These are phyloP conservation scores for Penaeus vannamei DNA, from an alignment of 1,140 invertebrate species.

Conservation along the genomic window DNA sequence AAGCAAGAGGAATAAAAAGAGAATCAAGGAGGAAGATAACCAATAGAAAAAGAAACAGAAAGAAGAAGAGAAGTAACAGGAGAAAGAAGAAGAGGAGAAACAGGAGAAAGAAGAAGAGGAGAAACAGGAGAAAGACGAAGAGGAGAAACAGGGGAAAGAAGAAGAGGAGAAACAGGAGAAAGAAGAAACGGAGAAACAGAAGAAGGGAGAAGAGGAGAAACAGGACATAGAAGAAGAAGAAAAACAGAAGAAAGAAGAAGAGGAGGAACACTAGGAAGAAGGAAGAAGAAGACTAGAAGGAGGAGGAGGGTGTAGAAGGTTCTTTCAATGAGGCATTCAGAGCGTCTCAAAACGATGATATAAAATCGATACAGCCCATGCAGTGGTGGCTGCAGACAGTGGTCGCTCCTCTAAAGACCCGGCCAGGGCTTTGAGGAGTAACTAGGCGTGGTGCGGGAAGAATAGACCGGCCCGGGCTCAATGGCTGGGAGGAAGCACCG, in stretches of 20 bases:
- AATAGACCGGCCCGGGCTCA: background rate
- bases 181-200: background rate
- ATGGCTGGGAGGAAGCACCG: constrained; percentile 29
- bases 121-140: background rate
- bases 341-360: constrained; percentile 33
- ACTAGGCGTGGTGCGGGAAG: constrained; percentile 32
- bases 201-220: too few relatives aligned
- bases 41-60: too few relatives aligned
- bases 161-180: background rate
- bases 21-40: too few relatives aligned
- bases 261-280: constrained; percentile 16
- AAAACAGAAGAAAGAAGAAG: background rate
- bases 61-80: too few relatives aligned
- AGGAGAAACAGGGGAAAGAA: background rate
- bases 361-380: constrained; percentile 33
- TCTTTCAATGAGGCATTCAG: constrained; percentile 35
- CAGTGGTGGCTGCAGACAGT: constrained; percentile 30
- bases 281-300: constrained; percentile 1
- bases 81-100: too few relatives aligned
- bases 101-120: background rate
- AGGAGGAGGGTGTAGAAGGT: background rate
- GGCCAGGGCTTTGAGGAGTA: constrained; percentile 32
- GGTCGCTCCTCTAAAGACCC: constrained; percentile 21
- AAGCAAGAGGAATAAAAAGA: too few relatives aligned
- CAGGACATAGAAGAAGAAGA: background rate